Base-by-base conservation (phyloP, 1,140 invertebrate species). In the Drosophila albomicans region DNA sequence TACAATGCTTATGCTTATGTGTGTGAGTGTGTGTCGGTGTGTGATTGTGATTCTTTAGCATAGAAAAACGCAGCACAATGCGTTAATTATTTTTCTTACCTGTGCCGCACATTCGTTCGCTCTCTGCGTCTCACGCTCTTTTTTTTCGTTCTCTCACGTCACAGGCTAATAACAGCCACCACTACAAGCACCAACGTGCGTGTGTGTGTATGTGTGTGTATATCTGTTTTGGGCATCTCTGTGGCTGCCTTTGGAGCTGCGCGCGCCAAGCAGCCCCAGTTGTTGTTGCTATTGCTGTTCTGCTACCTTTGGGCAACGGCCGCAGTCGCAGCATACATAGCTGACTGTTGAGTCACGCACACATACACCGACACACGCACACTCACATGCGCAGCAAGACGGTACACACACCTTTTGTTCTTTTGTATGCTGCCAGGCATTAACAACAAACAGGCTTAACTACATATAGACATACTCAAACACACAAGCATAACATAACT, bases 361-460 rank as follows among this genome's bases (percentile, higher is more conserved):
- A 72, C 56, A 25, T 25, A 75, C 63, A 57, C 63, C 52, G 43
- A 75, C 64, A 61, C 52, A 48, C 48, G 64, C 43, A 56, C 28
- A 68, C 43, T 46, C 7, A 25, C 8, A 54, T 13, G 61, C 20
- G 59, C 20, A 43, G 30, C 35, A 10, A 51, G 51, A 30, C 15
- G 43, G 35, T 20, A 32, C 57, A 62, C 76, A 79, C 69, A 78
- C 70, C 81, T 80, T 88, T 80, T 88, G 77, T 84, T 89, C 73
- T 86, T 86, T 88, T 82, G 71, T 87, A 72, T 73, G 69, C 68
- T 79, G 73, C 74, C 68, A 66, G 67, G 67, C 69, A 77, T 73
- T 77, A 73, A 79, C 80, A 87, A 88, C 82, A 82, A 87, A 88
- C 82, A 82, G 80, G 68, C 85, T 81, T 78, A 84, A 65, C 73